Conservation (phyloP, 1,140 invertebrate species). For the Stenopsyche tienmushanensis region DNA sequence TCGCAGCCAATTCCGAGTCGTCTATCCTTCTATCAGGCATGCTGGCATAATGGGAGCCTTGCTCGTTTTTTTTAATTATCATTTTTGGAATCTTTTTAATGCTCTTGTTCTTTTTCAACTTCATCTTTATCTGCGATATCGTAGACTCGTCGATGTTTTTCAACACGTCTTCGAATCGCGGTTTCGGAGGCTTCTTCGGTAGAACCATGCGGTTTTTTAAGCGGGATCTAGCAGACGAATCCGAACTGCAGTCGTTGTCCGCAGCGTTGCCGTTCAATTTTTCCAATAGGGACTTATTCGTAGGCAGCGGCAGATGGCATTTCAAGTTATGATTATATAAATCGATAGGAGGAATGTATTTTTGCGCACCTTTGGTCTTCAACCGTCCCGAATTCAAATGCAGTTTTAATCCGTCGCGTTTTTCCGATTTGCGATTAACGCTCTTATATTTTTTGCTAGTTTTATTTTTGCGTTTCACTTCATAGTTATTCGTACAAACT, state of each 20-base stretch:
- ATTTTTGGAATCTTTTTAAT: constrained; percentile 52
- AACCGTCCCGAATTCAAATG: no score
- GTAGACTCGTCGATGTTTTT: constrained; percentile 54
- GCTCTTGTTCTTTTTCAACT: constrained; percentile 48
- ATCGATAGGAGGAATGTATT: constrained; percentile 54
- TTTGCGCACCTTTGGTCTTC: constrained; percentile 55
- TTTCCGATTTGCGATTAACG: no score
- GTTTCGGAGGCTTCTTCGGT: constrained; percentile 48
- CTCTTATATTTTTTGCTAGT: no score
- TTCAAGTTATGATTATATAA: constrained; percentile 48
- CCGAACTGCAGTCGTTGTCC: not conserved
- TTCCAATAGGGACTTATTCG: constrained; percentile 51
- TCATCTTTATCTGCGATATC: constrained; percentile 48
- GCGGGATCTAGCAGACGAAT: not conserved
- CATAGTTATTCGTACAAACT: no score
- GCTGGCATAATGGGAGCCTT: constrained; percentile 54
- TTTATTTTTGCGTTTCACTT: no score
- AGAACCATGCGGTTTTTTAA: constrained; percentile 26
- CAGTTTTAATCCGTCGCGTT: no score
- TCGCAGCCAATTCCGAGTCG: constrained; percentile 51
- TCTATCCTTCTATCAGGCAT: constrained; percentile 40
- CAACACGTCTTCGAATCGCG: constrained; percentile 56
- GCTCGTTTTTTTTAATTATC: constrained; percentile 53
- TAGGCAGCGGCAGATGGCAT: constrained; percentile 50
- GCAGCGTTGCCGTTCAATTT: constrained; percentile 43